These are phyloP conservation scores for Cyclargus thomasi DNA, from an alignment of 1,140 invertebrate genomes.

Conservation along the genomic window DNA sequence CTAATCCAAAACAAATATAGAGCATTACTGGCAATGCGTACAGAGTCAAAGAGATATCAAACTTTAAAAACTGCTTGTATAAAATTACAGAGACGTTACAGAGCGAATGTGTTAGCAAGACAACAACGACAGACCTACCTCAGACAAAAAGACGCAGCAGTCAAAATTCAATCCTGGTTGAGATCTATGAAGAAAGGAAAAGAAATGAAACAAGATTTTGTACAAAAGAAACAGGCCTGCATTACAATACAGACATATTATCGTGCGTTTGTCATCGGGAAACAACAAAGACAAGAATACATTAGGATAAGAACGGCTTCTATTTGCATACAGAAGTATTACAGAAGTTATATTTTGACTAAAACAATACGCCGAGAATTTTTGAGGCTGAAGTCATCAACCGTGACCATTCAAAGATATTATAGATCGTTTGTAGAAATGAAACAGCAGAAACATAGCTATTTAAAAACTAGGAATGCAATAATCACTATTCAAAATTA, in stretches of 20 bases:
- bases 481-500: slow-evolving; percentile 58
- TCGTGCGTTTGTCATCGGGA: slow-evolving; percentile 14
- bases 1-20: slow-evolving; percentile 57
- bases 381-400: slow-evolving; percentile 33
- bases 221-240: slow-evolving; percentile 11
- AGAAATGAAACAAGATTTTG: slow-evolving; percentile 17
- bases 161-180: slow-evolving; percentile 55
- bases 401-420: slow-evolving; percentile 52
- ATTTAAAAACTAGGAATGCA: slow-evolving; percentile 44
- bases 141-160: slow-evolving; percentile 40
- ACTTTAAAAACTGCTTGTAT: slow-evolving; percentile 38
- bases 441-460: slow-evolving; percentile 39
- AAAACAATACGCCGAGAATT: slow-evolving; percentile 4
- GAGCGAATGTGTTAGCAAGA: slow-evolving; percentile 45
- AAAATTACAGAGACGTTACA: slow-evolving; percentile 50
- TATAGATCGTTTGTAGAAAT: slow-evolving; percentile 48
- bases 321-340: slow-evolving; percentile 9
- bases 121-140: slow-evolving; percentile 42
- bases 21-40: slow-evolving; percentile 48
- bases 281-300: slow-evolving; percentile 15
- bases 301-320: slow-evolving; percentile 10
- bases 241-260: slow-evolving; percentile 15
- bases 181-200: slow-evolving; percentile 11
- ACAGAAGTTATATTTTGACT: background rate
- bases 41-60: slow-evolving; percentile 47